These are phyloP conservation scores for Rutpela maculata DNA, from an alignment of 2,888 invertebrate species.

Conservation along the genomic window DNA sequence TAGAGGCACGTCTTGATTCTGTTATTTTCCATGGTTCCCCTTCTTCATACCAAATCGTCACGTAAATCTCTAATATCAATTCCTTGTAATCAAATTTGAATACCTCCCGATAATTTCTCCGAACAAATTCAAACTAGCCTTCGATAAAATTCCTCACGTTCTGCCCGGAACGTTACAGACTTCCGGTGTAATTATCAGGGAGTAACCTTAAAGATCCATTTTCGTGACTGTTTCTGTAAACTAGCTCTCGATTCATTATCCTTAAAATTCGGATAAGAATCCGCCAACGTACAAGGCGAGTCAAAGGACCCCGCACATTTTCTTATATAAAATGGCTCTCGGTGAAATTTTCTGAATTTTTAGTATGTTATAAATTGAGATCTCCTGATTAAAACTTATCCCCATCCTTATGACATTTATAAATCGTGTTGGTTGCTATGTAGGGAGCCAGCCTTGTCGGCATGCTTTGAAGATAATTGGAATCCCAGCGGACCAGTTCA, in stretches of 20 bases:
- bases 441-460: no score
- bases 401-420: no score
- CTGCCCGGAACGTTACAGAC: not conserved
- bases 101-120: conserved; percentile 48
- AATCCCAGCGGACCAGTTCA: no score
- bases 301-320: no score
- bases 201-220: conserved; percentile 4
- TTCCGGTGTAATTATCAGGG: conserved; percentile 9
- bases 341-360: no score
- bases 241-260: not conserved
- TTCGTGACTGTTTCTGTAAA: conserved; percentile 6
- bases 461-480: no score
- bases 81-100: conserved; percentile 58
- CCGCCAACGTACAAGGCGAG: not conserved
- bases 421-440: no score
- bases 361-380: no score
- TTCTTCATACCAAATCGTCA: not conserved
- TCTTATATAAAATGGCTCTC: no score
- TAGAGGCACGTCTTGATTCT: not conserved
- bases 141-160: conserved; percentile 44
- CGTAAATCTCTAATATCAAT: conserved; percentile 9
- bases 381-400: no score
- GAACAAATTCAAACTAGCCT: conserved; percentile 52
- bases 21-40: not conserved
- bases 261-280: not conserved